phyloP scores from a whole-genome alignment of 53 echinoderm and acorn worm genomes.

The Stichopus horrens region DNA sequence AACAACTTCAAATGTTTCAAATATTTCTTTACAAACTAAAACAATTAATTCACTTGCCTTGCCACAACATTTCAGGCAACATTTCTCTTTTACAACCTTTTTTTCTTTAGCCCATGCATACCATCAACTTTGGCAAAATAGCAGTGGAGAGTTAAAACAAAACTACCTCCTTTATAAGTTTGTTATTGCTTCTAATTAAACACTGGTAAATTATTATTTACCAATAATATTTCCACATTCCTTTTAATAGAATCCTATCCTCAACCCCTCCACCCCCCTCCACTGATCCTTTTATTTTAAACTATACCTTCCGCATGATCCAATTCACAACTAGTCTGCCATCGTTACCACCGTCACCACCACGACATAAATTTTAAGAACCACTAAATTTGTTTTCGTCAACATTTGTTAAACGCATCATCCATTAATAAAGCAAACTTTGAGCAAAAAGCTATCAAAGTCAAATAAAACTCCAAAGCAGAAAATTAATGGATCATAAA shows the following conservation, averaged over 20 bases:
- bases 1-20: no score
- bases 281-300: not conserved
- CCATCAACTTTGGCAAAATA: not conserved
- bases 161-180: not conserved
- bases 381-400: conserved; percentile 25
- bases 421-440: conserved; percentile 24
- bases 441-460: conserved; percentile 17
- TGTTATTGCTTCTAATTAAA: not conserved
- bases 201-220: not conserved
- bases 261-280: not conserved
- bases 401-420: conserved; percentile 44
- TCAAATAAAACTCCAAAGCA: conserved; percentile 33
- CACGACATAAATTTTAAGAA: conserved; percentile 8
- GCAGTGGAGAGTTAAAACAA: not conserved
- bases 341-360: not conserved
- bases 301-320: not conserved
- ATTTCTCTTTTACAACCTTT: no score
- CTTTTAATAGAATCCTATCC: not conserved
- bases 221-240: conserved; percentile 4
- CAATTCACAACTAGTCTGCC: not conserved
- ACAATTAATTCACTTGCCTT: no score
- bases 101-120: no score
- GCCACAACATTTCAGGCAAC: no score
- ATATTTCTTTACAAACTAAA: no score
- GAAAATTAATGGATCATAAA: conserved; percentile 46